Percentiles rank a stretch among this genome's conserved stretches.
phyloP scores from a whole-genome alignment of 2,888 invertebrate species.

The Macropis europaea region DNA sequence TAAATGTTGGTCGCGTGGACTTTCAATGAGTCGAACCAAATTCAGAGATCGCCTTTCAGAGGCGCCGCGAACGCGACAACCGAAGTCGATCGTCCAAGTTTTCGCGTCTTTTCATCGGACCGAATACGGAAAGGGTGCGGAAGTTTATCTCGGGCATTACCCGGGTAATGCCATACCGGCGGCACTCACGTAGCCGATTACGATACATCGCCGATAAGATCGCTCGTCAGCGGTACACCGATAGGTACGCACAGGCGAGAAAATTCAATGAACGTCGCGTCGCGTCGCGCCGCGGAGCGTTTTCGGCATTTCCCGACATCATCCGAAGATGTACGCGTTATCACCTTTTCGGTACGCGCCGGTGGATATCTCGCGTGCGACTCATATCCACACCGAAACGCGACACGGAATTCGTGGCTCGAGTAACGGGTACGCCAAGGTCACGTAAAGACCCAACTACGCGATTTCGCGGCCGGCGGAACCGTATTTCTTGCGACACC shows the following conservation, averaged over 20 bases:
- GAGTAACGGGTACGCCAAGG: slow-evolving; percentile 48
- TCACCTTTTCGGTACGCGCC: slow-evolving; percentile 39
- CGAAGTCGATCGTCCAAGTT: slow-evolving; percentile 24
- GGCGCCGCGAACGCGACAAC: slow-evolving; percentile 45
- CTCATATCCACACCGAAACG: slow-evolving; percentile 51
- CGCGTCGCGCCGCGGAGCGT: too few species aligned
- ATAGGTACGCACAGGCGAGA: slow-evolving; percentile 20
- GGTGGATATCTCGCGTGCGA: slow-evolving; percentile 39
- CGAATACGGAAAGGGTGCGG: slow-evolving; percentile 10
- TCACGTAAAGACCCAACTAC: slow-evolving; percentile 34
- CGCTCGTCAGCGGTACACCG: slow-evolving; percentile 20
- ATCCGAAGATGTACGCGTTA: slow-evolving; percentile 25
- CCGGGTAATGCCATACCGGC: slow-evolving; percentile 53
- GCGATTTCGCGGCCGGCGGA: slow-evolving; percentile 35
- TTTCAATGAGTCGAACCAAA: slow-evolving; percentile 52
- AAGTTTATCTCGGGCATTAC: slow-evolving; percentile 48
- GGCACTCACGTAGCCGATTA: slow-evolving; percentile 46
- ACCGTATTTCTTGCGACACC: slow-evolving; percentile 43
- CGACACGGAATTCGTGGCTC: slow-evolving; percentile 41
- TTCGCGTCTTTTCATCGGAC: slow-evolving; percentile 16
- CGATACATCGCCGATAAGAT: slow-evolving; percentile 39
- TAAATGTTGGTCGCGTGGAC: slow-evolving; percentile 56
- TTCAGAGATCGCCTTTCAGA: slow-evolving; percentile 50
- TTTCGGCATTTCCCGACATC: slow-evolving; percentile 8
- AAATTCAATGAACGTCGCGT: slow-evolving; percentile 22